Evolutionary conservation across 2,888 invertebrate genomes (phyloP).

Genomic region (Lithophane semibrunnea): DNA sequence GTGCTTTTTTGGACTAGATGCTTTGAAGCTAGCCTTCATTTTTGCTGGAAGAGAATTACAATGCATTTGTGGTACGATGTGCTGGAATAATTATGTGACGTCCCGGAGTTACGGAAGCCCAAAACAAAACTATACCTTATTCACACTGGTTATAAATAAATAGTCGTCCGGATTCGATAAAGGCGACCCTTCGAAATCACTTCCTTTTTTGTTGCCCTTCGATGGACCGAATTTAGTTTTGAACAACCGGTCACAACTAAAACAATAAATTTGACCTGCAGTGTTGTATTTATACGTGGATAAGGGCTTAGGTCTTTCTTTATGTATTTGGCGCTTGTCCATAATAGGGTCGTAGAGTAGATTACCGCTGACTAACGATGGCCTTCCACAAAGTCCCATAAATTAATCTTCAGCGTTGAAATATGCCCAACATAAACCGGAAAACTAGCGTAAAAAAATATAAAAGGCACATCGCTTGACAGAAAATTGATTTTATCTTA

Average conservation of each 20-base stretch:
- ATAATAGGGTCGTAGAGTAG: neutral
- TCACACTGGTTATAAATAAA: neutral
- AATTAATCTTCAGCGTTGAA: neutral
- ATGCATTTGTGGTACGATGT: neutral
- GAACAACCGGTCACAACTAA: too few species aligned
- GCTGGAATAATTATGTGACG: neutral
- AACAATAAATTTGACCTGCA: too few species aligned
- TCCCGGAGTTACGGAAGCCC: neutral
- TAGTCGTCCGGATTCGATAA: too few species aligned
- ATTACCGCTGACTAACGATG: neutral
- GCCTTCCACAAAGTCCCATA: neutral
- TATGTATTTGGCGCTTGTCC: too few species aligned
- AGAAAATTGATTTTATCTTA: conserved; percentile 50
- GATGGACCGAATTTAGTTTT: too few species aligned
- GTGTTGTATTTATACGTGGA: too few species aligned
- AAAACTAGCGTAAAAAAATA: neutral
- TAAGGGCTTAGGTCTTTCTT: too few species aligned
- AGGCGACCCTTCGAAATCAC: too few species aligned
- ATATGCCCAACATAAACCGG: neutral
- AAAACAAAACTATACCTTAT: neutral
- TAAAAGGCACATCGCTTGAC: conserved; percentile 22
- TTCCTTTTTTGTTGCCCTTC: too few species aligned
- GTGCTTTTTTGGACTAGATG: neutral
- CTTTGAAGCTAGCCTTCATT: neutral
- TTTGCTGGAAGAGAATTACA: neutral